A percentile compares a stretch with the other conserved stretches of the same genome.
Conservation (phyloP, 2,888 invertebrate genomes). For the Drosophila bunnanda region DNA sequence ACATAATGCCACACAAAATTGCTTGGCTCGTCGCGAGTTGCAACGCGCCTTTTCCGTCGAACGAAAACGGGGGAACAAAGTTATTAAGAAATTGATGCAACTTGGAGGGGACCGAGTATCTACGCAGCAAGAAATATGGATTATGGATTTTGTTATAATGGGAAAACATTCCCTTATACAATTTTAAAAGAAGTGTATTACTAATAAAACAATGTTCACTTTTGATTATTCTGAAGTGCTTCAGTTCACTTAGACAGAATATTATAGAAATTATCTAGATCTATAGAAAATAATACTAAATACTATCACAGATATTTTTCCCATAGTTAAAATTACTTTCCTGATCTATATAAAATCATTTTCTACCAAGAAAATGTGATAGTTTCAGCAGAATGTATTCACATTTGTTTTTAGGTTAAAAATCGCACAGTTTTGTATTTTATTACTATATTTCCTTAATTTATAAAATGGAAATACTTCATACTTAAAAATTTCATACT, state of each 20-base stretch:
- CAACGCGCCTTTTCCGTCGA: slow-evolving; percentile 40
- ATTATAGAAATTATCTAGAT: background rate
- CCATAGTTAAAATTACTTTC: background rate
- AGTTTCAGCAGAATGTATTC: background rate
- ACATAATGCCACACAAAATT: slow-evolving; percentile 75
- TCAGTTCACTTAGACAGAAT: accelerated
- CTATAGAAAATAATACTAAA: background rate
- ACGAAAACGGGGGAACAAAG: slow-evolving; percentile 53
- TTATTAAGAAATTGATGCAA: slow-evolving; percentile 76
- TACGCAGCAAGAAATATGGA: background rate
- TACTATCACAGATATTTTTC: background rate
- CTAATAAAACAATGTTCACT: background rate
- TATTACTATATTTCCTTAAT: background rate
- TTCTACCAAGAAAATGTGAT: background rate
- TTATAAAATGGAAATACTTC: background rate
- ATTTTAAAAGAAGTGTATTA: background rate
- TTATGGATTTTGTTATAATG: background rate
- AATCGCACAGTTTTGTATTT: accelerated
- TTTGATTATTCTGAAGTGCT: background rate
- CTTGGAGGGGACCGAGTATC: slow-evolving; percentile 26
- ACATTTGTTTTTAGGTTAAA: background rate
- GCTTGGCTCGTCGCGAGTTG: slow-evolving; percentile 53
- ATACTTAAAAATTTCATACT: accelerated
- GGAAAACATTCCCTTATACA: background rate
- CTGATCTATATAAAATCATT: too few species aligned